Conservation (phyloP, 2,113 vertebrate species). For the Entosphenus tridentatus region DNA sequence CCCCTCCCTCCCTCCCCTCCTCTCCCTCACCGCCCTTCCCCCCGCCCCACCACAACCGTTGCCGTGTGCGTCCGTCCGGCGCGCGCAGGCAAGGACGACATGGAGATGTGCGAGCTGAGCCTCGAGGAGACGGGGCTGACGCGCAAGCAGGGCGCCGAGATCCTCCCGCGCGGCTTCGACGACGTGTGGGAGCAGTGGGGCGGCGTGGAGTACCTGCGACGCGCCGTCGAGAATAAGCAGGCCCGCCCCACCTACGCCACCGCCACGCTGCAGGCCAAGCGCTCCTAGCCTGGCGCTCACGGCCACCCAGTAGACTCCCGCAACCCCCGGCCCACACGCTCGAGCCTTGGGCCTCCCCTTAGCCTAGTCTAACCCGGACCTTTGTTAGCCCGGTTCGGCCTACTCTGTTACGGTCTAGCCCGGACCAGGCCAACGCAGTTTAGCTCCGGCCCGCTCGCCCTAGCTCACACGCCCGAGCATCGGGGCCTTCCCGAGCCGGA, state of each 20-base stretch:
- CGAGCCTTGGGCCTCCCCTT: too few species aligned
- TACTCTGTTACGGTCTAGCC: too few species aligned
- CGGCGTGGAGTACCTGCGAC: conserved; percentile 64
- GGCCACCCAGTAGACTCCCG: too few species aligned
- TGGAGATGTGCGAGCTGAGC: conserved; percentile 97
- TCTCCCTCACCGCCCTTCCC: not conserved
- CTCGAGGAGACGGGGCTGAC: conserved; percentile 90
- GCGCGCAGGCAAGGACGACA: conserved; percentile 68
- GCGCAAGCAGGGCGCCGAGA: conserved; percentile 72
- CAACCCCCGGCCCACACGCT: too few species aligned
- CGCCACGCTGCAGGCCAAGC: conserved; percentile 63
- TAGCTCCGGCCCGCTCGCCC: too few species aligned
- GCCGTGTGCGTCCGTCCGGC: not conserved
- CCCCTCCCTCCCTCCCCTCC: not conserved
- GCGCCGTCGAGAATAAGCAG: conserved; percentile 60
- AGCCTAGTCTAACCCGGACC: too few species aligned
- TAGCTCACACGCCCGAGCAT: too few species aligned
- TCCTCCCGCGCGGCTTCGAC: conserved; percentile 75
- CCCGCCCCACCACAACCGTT: not conserved
- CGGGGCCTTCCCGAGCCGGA: too few species aligned
- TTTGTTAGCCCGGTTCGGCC: too few species aligned
- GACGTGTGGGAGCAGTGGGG: conserved; percentile 96
- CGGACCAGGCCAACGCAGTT: too few species aligned
- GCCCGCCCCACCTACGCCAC: conserved; percentile 81
- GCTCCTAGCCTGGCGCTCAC: conserved; percentile 26